These are phyloP conservation scores for Argyrosomus regius DNA, from an alignment of 2,797 vertebrate genomes.

Conservation along the genomic window DNA sequence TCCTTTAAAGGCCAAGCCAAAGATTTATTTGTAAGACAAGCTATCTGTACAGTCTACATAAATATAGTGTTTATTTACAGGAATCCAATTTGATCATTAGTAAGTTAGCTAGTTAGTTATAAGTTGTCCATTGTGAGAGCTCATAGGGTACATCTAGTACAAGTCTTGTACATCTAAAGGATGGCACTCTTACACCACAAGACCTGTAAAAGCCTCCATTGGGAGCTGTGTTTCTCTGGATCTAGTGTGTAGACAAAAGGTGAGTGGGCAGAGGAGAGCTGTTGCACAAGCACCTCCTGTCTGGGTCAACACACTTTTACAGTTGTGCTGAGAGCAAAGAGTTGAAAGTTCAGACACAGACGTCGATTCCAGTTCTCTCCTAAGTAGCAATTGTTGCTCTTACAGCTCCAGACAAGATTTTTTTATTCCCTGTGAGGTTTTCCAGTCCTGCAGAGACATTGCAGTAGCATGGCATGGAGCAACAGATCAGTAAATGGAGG, in stretches of 20 bases:
- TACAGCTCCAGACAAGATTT: constrained; percentile 26
- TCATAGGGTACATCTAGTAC: neutral
- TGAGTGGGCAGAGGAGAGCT: constrained; percentile 17
- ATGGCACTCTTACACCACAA: constrained; percentile 20
- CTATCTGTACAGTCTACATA: neutral
- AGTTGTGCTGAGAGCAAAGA: constrained; percentile 28
- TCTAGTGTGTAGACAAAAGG: constrained; percentile 21
- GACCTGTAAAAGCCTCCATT: constrained; percentile 8
- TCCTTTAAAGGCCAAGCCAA: neutral
- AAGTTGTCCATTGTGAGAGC: neutral
- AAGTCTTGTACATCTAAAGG: neutral
- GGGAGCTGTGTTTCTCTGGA: constrained; percentile 17
- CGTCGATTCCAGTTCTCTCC: constrained; percentile 19
- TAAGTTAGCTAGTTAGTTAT: neutral
- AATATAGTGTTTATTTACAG: neutral
- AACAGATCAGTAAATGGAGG: constrained; percentile 57
- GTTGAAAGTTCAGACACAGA: constrained; percentile 39
- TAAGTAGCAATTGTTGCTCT: constrained; percentile 18
- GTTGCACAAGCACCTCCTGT: constrained; percentile 33
- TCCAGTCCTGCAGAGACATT: constrained; percentile 32
- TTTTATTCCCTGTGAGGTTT: constrained; percentile 39
- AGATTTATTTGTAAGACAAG: neutral
- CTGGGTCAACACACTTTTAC: constrained; percentile 14
- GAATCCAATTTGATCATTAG: neutral
- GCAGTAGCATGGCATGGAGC: constrained; percentile 36